phyloP scores from a whole-genome alignment of 1,140 invertebrate genomes.

The Octopus sinensis region DNA sequence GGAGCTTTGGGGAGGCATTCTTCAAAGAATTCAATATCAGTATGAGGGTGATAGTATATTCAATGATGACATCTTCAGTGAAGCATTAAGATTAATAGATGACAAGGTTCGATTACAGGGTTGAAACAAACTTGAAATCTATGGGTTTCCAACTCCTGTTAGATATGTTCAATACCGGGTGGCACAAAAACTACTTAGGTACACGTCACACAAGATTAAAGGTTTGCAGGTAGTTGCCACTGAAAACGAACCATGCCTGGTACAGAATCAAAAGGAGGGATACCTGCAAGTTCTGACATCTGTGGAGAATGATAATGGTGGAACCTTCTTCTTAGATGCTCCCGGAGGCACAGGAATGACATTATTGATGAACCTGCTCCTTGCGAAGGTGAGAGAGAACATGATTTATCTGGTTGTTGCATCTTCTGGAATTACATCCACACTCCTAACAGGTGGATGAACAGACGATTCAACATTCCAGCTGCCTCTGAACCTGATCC shows the following conservation, averaged over 20 bases:
- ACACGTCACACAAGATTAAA: too few species aligned
- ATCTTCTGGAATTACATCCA: background rate
- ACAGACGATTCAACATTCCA: background rate
- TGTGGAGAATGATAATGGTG: background rate
- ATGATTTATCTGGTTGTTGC: background rate
- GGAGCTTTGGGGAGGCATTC: background rate
- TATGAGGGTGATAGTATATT: background rate
- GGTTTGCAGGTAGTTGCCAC: background rate
- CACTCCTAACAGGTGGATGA: background rate
- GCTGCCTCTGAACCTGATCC: background rate
- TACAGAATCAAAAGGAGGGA: background rate
- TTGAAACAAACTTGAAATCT: too few species aligned
- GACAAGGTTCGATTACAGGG: too few species aligned
- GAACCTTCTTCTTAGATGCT: background rate
- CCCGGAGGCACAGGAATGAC: background rate
- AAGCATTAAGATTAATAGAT: background rate
- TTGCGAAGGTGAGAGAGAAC: background rate
- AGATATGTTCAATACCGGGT: too few species aligned
- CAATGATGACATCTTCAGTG: background rate
- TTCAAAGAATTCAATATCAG: background rate
- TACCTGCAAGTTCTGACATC: background rate
- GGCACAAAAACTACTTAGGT: too few species aligned
- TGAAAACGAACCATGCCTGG: background rate
- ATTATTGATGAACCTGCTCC: background rate
- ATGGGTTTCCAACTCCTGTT: too few species aligned